A percentile compares a stretch with the other conserved stretches of the same genome.
Evolutionary conservation across 2,797 vertebrate genomes (phyloP).

Genomic region (Triplophysa bombifrons): DNA sequence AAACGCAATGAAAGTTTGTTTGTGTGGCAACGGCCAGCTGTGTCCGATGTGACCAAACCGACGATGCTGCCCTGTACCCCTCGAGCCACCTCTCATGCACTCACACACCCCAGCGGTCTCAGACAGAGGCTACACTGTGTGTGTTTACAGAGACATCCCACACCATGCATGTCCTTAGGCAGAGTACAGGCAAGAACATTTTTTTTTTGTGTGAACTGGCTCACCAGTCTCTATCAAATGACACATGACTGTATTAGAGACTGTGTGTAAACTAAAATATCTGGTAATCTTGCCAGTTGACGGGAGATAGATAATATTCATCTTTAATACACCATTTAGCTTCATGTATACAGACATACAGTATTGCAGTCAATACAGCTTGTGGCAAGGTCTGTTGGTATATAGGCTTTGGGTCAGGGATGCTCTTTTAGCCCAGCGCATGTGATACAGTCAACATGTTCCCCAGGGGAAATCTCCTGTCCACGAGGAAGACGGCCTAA

Average conservation of each 20-base stretch:
- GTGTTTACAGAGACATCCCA: slow-evolving; percentile 30
- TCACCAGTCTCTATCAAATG: slow-evolving; percentile 55
- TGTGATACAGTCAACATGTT: slow-evolving; percentile 53
- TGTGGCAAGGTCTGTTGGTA: neutral
- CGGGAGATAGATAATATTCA: neutral
- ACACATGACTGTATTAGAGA: slow-evolving; percentile 43
- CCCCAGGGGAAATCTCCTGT: slow-evolving; percentile 41
- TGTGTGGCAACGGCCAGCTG: slow-evolving; percentile 1
- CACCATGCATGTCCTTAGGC: slow-evolving; percentile 50
- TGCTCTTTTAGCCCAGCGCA: slow-evolving; percentile 45
- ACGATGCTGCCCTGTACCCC: neutral
- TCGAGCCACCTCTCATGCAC: neutral
- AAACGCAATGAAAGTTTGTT: slow-evolving; percentile 15
- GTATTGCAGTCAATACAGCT: neutral
- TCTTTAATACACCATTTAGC: neutral
- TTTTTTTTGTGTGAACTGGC: slow-evolving; percentile 51
- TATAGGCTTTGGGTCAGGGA: slow-evolving; percentile 9
- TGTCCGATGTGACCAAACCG: slow-evolving; percentile 12
- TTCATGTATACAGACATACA: neutral
- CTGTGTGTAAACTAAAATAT: slow-evolving; percentile 14
- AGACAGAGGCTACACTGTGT: slow-evolving; percentile 43
- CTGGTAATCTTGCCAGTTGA: slow-evolving; percentile 20
- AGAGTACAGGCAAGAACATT: slow-evolving; percentile 48
- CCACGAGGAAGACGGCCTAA: slow-evolving; percentile 46
- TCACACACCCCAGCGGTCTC: slow-evolving; percentile 22